Percentiles rank a stretch among this genome's conserved stretches.
phyloP scores from a whole-genome alignment of 2,888 invertebrate species.

The Oscheius onirici region DNA sequence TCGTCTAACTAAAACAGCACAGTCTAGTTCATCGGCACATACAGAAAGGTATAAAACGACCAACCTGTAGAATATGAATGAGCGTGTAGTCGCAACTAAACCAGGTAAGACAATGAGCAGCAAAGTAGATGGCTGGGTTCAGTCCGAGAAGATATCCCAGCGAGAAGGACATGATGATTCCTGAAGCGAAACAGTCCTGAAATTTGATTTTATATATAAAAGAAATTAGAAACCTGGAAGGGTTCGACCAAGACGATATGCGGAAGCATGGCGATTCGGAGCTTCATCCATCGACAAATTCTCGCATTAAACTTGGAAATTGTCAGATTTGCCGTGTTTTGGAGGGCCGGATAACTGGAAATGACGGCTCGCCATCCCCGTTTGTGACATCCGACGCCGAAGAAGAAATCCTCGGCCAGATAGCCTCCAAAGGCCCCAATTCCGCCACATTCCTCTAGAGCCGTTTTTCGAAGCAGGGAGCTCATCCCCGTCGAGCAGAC shows the following conservation, averaged over 20 bases:
- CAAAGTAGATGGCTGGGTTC: conserved; percentile 82
- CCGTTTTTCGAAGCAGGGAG: conserved; percentile 86
- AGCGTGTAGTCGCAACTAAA: conserved; percentile 94
- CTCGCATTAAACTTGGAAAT: conserved; percentile 44
- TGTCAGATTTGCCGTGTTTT: conserved; percentile 81
- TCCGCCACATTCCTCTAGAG: conserved; percentile 86
- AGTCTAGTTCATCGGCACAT: background rate
- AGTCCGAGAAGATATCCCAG: conserved; percentile 86
- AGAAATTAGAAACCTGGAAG: too few relatives aligned
- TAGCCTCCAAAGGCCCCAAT: conserved; percentile 83
- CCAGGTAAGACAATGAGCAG: conserved; percentile 92
- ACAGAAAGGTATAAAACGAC: background rate
- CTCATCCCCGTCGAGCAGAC: conserved; percentile 97
- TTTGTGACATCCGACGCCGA: conserved; percentile 84
- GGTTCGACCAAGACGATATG: conserved; percentile 90
- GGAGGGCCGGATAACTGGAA: conserved; percentile 91
- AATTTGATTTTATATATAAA: too few relatives aligned
- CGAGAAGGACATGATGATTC: conserved; percentile 90
- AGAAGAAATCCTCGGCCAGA: conserved; percentile 97
- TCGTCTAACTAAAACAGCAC: too few relatives aligned
- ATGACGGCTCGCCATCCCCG: conserved; percentile 88
- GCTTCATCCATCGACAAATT: conserved; percentile 86
- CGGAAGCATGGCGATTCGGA: conserved; percentile 94
- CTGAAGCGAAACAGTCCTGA: conserved; percentile 88
- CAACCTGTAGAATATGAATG: conserved; percentile 84